Percentiles rank a stretch among this genome's conserved stretches.
These are phyloP conservation scores for Carettochelys insculpta DNA, from an alignment of 2,113 vertebrate species.

Conservation along the genomic window DNA sequence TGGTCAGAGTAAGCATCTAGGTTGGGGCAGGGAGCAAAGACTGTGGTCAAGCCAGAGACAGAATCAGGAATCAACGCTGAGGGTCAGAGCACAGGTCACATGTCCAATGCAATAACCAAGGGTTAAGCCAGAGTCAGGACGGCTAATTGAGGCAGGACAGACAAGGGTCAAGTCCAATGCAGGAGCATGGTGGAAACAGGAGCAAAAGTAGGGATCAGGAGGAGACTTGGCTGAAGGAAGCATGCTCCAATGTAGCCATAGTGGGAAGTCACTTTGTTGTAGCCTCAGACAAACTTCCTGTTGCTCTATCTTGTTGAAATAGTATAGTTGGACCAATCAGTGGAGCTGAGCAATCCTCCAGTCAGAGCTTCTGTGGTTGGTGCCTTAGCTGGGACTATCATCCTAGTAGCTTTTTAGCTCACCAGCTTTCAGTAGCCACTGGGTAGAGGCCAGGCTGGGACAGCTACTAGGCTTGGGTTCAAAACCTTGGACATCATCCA, in stretches of 20 bases:
- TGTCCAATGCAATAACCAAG: no score
- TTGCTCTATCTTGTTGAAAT: background rate
- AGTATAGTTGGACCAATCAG: background rate
- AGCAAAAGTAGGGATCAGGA: background rate
- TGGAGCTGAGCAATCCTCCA: background rate
- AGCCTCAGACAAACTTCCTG: background rate
- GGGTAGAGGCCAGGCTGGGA: background rate
- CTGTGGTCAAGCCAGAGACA: background rate
- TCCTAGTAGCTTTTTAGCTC: background rate
- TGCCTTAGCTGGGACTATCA: background rate
- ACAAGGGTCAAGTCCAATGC: background rate
- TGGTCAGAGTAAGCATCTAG: background rate
- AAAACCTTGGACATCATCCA: background rate
- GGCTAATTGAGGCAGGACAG: background rate
- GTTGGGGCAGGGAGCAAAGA: no score
- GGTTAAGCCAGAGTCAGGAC: background rate
- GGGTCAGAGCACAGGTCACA: background rate
- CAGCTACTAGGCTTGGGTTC: background rate
- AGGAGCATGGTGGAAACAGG: background rate
- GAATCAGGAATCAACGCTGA: background rate
- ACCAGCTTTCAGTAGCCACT: background rate
- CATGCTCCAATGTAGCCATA: background rate
- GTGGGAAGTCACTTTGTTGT: background rate
- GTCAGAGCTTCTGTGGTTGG: background rate
- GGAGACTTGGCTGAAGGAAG: background rate